phyloP scores from a whole-genome alignment of 2,888 invertebrate genomes.

The Diaphora mendica region DNA sequence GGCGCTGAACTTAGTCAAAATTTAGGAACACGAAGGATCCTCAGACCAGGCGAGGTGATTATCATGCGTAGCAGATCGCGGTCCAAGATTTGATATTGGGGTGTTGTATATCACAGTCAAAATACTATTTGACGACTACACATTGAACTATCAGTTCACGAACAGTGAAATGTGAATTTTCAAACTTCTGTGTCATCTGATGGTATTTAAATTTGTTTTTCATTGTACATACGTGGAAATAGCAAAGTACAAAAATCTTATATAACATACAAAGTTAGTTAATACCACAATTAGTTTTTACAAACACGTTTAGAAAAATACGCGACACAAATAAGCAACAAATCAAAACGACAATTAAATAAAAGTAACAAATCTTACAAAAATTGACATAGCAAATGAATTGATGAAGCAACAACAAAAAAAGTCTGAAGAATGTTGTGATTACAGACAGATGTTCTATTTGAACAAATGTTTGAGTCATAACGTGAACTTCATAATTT shows the following conservation, averaged over 20 bases:
- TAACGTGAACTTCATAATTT: constrained; percentile 22
- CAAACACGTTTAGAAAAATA: neutral
- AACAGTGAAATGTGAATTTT: too few species aligned
- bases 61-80: neutral
- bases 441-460: constrained; percentile 30
- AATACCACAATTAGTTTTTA: neutral
- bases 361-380: neutral
- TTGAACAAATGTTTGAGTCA: constrained; percentile 35
- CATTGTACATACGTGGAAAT: neutral
- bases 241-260: neutral
- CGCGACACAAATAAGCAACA: neutral
- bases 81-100: neutral
- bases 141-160: too few species aligned
- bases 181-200: too few species aligned
- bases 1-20: constrained; percentile 57
- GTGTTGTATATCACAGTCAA: neutral
- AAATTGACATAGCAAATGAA: neutral
- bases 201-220: neutral
- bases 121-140: too few species aligned
- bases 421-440: constrained; percentile 23
- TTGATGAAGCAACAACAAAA: neutral
- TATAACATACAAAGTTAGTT: neutral
- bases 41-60: neutral
- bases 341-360: neutral
- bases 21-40: neutral